Evolutionary conservation across 2,888 invertebrate genomes (phyloP), one percentile per base, ranked within the genome.

Genomic region (Eugnorisma glareosa): DNA sequence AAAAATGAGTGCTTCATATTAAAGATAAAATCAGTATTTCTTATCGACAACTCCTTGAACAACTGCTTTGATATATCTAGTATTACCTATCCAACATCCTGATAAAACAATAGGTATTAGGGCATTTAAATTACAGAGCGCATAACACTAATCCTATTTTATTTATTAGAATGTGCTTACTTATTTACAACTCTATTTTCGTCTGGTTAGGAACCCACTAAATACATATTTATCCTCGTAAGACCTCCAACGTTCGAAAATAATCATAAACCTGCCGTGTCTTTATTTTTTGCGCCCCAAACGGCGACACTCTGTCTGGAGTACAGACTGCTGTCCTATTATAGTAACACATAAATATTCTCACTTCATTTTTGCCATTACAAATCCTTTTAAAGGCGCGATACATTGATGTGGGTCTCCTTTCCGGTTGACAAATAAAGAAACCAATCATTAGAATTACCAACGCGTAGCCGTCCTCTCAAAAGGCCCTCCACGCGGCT

Each of bases 361-460:
- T 92, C 90, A 91, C 91, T 91, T 91, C 91, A 94, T 93, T 93
- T 94, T 94, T 91, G 91, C 91, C 91, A 93, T 93, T 90, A 93
- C 93, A 94, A 95, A 96, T 95, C 94, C 95, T 92, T 96, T 96
- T 94, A 94, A 83, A 93, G 90, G 92, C 92, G 92, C 92, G 93
- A 90, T 91, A 85, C 92, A 83, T 88, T 94, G 95, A 95, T 93
- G 94, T 94, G 94, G 95, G 95, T 95, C 94, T 89, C 89, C 94
- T 95, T 96, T 96, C 95, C 96, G 95, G 95, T 94, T 90, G 89
- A 88, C 79, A 75, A 91, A 95, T 95, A 95, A 95, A 94, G 88
- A 92, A 93, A 91, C 93, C 96, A 96, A 96, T 96, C 95, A 96
- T 95, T 92, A 94, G 94, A 93, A 93, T 93, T 93, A 93, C 91